A percentile compares a stretch with the other conserved stretches of the same genome.
phyloP scores from a whole-genome alignment of 2,888 invertebrate genomes.

The Syrista parreyssii region DNA sequence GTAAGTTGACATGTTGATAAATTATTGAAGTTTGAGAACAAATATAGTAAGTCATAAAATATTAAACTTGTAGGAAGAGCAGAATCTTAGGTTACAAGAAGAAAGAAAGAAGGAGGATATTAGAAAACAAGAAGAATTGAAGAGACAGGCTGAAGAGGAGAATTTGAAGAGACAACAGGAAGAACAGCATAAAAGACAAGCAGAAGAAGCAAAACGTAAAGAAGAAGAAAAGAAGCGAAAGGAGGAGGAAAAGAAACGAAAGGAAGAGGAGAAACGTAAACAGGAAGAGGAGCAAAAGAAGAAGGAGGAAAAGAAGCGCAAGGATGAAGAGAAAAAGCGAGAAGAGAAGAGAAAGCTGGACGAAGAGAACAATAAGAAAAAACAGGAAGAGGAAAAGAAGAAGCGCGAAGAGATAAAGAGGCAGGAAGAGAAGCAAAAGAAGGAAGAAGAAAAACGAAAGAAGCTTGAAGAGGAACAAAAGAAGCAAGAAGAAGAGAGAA shows the following conservation, averaged over 20 bases:
- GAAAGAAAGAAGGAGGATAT: constrained; percentile 68
- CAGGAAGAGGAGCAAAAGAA: constrained; percentile 69
- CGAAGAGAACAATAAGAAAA: constrained; percentile 62
- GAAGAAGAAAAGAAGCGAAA: constrained; percentile 68
- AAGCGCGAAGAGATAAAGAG: constrained; percentile 61
- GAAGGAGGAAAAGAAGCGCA: constrained; percentile 68
- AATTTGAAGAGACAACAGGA: constrained; percentile 49
- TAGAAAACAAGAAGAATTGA: constrained; percentile 64
- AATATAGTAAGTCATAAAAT: background rate
- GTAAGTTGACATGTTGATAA: constrained; percentile 43
- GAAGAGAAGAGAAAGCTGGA: constrained; percentile 68
- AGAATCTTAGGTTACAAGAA: constrained; percentile 58
- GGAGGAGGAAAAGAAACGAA: constrained; percentile 67
- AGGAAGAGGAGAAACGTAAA: constrained; percentile 69
- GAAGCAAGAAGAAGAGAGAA: constrained; percentile 59
- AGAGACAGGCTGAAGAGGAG: constrained; percentile 59
- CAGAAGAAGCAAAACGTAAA: constrained; percentile 63
- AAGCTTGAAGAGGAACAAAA: constrained; percentile 65
- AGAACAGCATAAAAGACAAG: constrained; percentile 51
- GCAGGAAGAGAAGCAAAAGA: constrained; percentile 63
- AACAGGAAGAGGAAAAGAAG: constrained; percentile 65
- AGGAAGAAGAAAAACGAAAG: constrained; percentile 69
- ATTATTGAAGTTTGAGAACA: background rate
- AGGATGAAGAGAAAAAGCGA: constrained; percentile 67
- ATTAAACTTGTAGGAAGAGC: constrained; percentile 44